Conservation (phyloP, 2,797 vertebrate species). For the Apogon hyalosoma region DNA sequence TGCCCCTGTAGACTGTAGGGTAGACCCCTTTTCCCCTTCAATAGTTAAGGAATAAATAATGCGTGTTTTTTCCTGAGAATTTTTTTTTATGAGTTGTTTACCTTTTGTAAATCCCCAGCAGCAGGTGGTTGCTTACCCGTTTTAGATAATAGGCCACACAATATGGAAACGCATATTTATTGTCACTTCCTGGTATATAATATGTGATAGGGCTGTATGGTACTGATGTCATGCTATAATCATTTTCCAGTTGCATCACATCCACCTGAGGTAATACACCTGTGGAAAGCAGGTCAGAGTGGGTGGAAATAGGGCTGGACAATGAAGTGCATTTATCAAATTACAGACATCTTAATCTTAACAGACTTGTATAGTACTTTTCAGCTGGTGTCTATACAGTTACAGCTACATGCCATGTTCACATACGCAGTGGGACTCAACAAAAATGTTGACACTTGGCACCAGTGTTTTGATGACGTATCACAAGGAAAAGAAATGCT, state of each 20-base stretch:
- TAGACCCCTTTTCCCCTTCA: neutral
- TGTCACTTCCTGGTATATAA: neutral
- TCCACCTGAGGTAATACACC: constrained; percentile 31
- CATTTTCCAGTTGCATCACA: neutral
- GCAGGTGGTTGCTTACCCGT: neutral
- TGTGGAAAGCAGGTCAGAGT: constrained; percentile 15
- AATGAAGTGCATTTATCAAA: neutral
- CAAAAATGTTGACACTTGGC: too few relatives aligned
- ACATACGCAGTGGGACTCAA: too few relatives aligned
- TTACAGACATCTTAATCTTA: neutral
- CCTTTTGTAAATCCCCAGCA: neutral
- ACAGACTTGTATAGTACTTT: neutral
- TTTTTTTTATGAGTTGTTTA: neutral
- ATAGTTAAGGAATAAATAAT: constrained; percentile 4
- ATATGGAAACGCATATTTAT: constrained; percentile 1
- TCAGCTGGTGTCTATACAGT: too few relatives aligned
- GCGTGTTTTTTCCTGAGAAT: neutral
- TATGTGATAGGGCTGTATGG: constrained; percentile 5
- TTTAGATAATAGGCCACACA: constrained; percentile 21
- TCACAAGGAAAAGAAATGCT: too few relatives aligned
- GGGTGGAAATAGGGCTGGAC: neutral
- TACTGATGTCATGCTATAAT: constrained; percentile 27
- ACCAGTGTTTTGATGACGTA: too few relatives aligned
- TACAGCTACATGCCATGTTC: too few relatives aligned
- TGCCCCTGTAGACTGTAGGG: too few relatives aligned